phyloP scores from a whole-genome alignment of 2,797 vertebrate species.

The Streptopelia turtur region DNA sequence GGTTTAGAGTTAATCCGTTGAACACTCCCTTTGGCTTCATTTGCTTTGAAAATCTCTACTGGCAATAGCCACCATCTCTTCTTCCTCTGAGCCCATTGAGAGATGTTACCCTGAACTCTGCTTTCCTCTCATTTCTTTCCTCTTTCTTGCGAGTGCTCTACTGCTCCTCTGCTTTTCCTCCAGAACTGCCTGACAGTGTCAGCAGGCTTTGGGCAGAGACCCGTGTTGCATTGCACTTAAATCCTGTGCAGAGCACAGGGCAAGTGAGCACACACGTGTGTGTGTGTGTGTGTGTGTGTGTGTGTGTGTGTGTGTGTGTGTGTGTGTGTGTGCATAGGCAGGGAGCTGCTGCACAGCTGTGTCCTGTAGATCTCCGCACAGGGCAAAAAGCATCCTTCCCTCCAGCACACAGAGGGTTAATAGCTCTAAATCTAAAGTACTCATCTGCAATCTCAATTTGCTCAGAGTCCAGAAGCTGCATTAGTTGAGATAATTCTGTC shows the following conservation, averaged over 20 bases:
- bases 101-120: neutral
- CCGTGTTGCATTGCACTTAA: accelerated
- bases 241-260: accelerated
- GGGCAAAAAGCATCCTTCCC: neutral
- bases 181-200: accelerated
- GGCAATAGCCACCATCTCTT: neutral
- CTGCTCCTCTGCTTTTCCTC: neutral
- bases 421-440: slow-evolving; percentile 54
- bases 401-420: slow-evolving; percentile 33
- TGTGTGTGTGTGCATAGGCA: accelerated
- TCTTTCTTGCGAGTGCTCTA: neutral
- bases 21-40: neutral
- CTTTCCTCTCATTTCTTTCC: neutral
- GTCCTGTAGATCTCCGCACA: neutral
- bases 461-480: slow-evolving; percentile 78
- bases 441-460: slow-evolving; percentile 71
- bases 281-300: accelerated
- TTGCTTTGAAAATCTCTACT: neutral
- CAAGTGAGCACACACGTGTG: accelerated
- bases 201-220: neutral
- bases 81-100: neutral
- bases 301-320: accelerated
- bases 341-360: accelerated
- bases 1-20: neutral
- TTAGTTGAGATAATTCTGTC: slow-evolving; percentile 85